Evolutionary conservation across 2,797 vertebrate species (phyloP), one percentile per base, ranked within the genome.

Genomic region (Manis crassicaudata): DNA sequence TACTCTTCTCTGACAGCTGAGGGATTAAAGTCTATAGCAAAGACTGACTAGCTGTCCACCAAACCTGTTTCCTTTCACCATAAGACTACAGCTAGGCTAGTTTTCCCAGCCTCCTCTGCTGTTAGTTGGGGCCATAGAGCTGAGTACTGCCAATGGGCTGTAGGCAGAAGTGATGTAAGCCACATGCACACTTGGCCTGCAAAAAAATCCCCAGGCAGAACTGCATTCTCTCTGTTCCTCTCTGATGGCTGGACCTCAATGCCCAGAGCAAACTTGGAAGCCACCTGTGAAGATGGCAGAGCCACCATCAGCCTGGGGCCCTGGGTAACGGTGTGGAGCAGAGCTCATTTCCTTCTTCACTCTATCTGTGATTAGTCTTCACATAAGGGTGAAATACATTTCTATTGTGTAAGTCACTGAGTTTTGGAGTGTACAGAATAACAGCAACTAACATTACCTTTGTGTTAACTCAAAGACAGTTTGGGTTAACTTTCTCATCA

Each of bases 71-170:
- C 46, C 17, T 63, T 23, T 84, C n/a, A 11, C n/a, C 11, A 27
- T 73, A 29, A 46, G 67, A 14, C 21, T 4, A 72, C 40, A 84
- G 60, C 54, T 25, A n/a, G n/a, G 14, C 77, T 23, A 14, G 73
- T 35, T 79, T 89, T 92, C 16, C 35, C 58, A 84, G 88, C 29
- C 37, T 87, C 25, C 37, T 86, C 11, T 13, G 35, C 3, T 29
- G 3, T 50, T n/a, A 32, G 3, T 5, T 80, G 43, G 23, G 23
- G 7, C 4, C 7, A 18, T 16, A 5, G 0, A 32, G 35, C 63
- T 67, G 40, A 62, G 35, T 14, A 37, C 65, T 17, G 35, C 90
- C 77, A 54, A 21, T 0, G 20, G 46, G 9, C 0, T 76, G 20
- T 35, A 37, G 46, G 25, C 14, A 70, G 77, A 63, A 63, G 23